phyloP scores from a whole-genome alignment of 2,888 invertebrate genomes.

The Acleris emargana region DNA sequence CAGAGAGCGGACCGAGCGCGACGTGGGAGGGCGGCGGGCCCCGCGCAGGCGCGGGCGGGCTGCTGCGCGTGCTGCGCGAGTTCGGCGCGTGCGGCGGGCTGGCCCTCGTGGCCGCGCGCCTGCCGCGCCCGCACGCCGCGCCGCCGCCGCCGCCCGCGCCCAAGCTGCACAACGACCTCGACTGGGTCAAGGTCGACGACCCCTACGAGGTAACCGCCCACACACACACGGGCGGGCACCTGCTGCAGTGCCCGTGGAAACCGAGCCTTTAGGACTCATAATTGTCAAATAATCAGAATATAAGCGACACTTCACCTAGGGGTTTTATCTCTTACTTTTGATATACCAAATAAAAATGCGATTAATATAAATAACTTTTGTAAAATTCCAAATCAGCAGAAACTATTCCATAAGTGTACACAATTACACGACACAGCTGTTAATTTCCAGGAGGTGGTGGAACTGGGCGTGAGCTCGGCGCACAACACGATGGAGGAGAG shows the following conservation, averaged over 20 bases:
- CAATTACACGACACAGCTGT: not conserved
- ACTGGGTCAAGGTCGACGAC: conserved; percentile 87
- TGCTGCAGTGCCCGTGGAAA: too few species aligned
- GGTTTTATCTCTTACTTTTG: too few species aligned
- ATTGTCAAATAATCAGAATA: too few species aligned
- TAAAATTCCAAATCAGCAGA: too few species aligned
- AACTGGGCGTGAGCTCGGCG: conserved; percentile 55
- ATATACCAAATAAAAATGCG: too few species aligned
- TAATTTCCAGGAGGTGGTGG: conserved; percentile 65
- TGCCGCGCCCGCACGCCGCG: conserved; percentile 95
- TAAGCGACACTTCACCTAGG: too few species aligned
- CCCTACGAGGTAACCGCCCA: conserved; percentile 76
- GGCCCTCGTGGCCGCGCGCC: conserved; percentile 93
- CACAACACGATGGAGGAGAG: conserved; percentile 53
- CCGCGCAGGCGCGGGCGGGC: conserved; percentile 5
- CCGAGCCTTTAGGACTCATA: too few species aligned
- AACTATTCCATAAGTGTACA: not conserved
- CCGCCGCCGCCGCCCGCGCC: conserved; percentile 79
- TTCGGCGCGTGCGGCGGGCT: conserved; percentile 95
- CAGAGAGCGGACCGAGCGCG: conserved; percentile 19
- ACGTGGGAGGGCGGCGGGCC: conserved; percentile 13
- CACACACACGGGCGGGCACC: too few species aligned
- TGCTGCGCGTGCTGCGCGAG: conserved; percentile 86
- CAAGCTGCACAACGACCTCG: conserved; percentile 82
- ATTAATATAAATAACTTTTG: too few species aligned